These are phyloP conservation scores for Helleia helle DNA, from an alignment of 2,888 invertebrate genomes.

Conservation along the genomic window DNA sequence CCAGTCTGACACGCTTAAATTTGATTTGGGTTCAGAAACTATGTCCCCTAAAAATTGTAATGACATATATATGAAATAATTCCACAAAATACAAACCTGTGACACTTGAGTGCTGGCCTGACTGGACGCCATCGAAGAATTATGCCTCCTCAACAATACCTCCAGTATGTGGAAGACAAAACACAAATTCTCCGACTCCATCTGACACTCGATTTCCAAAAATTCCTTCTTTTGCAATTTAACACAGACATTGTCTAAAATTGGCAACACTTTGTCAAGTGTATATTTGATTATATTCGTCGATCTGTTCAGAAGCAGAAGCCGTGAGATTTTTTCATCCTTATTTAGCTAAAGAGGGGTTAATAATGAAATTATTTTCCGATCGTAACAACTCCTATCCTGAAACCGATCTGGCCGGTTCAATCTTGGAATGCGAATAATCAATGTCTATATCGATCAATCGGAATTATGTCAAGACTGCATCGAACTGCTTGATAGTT, in stretches of 20 bases:
- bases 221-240: constrained; percentile 27
- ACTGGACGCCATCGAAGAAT: constrained; percentile 21
- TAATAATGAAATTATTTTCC: too few relatives aligned
- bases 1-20: too few relatives aligned
- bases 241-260: constrained; percentile 30
- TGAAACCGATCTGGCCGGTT: too few relatives aligned
- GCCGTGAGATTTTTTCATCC: constrained; percentile 39
- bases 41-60: too few relatives aligned
- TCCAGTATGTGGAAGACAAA: constrained; percentile 49
- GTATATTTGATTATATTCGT: constrained; percentile 42
- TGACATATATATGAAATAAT: too few relatives aligned
- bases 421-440: neutral
- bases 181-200: constrained; percentile 40
- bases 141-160: constrained; percentile 35
- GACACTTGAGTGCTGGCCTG: constrained; percentile 27
- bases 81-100: constrained; percentile 24
- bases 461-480: too few relatives aligned
- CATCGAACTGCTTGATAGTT: too few relatives aligned
- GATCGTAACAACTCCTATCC: too few relatives aligned
- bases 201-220: constrained; percentile 30
- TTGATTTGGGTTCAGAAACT: too few relatives aligned
- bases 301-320: constrained; percentile 45
- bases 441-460: too few relatives aligned
- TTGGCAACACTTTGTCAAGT: constrained; percentile 39
- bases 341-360: constrained; percentile 40